Conservation (phyloP, 2,797 vertebrate genomes). For the Staurois parvus region DNA sequence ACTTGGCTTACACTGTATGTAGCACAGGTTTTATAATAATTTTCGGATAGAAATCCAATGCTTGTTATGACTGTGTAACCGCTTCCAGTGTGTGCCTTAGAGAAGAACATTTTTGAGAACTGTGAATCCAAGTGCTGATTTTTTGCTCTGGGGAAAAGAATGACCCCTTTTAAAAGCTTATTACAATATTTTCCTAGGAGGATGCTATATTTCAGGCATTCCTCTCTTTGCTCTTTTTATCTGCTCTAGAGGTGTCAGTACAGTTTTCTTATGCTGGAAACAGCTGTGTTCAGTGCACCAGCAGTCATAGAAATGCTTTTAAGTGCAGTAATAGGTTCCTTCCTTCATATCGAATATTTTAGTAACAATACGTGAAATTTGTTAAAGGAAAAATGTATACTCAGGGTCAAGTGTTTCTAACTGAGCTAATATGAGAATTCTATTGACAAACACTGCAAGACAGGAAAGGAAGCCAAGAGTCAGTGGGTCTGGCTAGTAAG, state of each 20-base stretch:
- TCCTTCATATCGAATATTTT: neutral
- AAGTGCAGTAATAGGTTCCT: neutral
- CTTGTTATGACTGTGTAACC: constrained; percentile 9
- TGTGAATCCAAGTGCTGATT: neutral
- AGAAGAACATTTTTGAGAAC: neutral
- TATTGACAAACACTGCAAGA: no score
- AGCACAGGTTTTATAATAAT: constrained; percentile 34
- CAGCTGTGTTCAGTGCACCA: neutral
- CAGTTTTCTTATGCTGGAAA: neutral
- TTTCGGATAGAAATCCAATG: constrained; percentile 24
- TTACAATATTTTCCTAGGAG: constrained; percentile 12
- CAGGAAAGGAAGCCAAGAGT: no score
- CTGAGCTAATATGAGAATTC: neutral
- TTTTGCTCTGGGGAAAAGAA: constrained; percentile 22
- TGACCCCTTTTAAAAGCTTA: neutral
- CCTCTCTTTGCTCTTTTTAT: neutral
- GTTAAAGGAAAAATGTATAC: neutral
- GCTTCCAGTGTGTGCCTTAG: constrained; percentile 15
- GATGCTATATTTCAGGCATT: neutral
- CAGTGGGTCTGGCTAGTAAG: no score
- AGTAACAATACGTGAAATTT: neutral
- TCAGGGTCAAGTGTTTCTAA: neutral
- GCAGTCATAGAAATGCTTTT: neutral
- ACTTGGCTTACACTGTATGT: constrained; percentile 39
- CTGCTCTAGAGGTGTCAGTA: constrained; percentile 1